Base-by-base conservation (phyloP, 2,888 invertebrate genomes). In the Apamea anceps region DNA sequence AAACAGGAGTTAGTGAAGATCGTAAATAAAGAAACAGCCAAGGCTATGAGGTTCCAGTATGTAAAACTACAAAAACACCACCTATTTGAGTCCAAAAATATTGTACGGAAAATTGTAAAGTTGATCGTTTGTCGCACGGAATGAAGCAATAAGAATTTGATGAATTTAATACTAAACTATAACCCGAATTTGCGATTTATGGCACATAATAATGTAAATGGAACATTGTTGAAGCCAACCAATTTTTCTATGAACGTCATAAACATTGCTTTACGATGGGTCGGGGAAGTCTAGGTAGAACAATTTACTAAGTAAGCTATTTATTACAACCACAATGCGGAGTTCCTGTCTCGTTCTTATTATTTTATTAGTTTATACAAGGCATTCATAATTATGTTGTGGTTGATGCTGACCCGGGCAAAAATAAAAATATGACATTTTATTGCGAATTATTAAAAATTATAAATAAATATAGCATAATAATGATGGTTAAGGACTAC, bases 111-210 rank as follows among this genome's bases (percentile, higher is more conserved):
- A 84, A 87, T 79, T 88, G 72, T 77, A 85, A 81, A 85, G 73
- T 74, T 85, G 90, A 87, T 90, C 77, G 86, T 90, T 91, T 82
- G 78, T 85, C 84, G 86, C 90, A 88, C 83, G 89, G 82, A 90
- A 87, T 86, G 85, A 84, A 90, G 91, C 87, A 80, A 90, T 90
- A 90, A 90, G 85, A 85, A 90, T 91, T 91, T 89, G 87, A 89
- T 83, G 87, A 89, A 89, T 85, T 88, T 90, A 88, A 89, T 87
- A 84, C 78, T 85, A 77, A 86, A 87, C 76, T 81, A 80, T 87
- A 87, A 87, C 82, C 85, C 85, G 83, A 91, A 87, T 88, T 87
- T 85, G 87, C 87, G 79, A 91, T 89, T 91, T 90, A 89, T 87
- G 80, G 86, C 85, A 84, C 87, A 85, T 90, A 88, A 90, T 88